Conservation (phyloP, 1,140 invertebrate species). For the Littorina saxatilis region DNA sequence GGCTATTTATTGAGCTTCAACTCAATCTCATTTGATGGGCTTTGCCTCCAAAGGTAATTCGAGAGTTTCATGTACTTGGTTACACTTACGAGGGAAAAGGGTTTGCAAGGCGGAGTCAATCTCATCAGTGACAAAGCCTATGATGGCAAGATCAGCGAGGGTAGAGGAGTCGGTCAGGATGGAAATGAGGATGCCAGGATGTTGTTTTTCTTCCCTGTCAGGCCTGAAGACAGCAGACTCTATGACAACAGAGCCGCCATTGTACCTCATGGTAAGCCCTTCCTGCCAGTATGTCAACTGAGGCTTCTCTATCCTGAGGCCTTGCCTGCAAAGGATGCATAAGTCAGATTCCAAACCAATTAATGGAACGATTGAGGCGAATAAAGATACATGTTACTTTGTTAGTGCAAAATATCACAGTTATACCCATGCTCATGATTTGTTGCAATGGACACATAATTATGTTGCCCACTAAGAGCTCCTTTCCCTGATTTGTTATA, state of each 20-base stretch:
- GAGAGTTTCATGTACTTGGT: no score
- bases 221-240: constrained; percentile 48
- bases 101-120: constrained; percentile 65
- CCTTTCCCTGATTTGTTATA: no score
- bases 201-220: neutral
- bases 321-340: constrained; percentile 41
- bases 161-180: constrained; percentile 46
- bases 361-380: no score
- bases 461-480: no score
- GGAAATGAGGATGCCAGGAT: constrained; percentile 59
- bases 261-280: constrained; percentile 60
- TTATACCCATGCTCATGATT: no score
- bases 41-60: no score
- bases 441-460: no score
- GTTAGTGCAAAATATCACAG: no score
- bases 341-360: no score
- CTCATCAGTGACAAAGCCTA: constrained; percentile 67
- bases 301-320: constrained; percentile 48
- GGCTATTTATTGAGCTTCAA: no score
- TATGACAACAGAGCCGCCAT: constrained; percentile 57
- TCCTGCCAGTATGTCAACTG: constrained; percentile 66
- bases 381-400: no score
- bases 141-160: constrained; percentile 56
- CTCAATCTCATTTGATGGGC: no score
- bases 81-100: constrained; percentile 67